phyloP scores from a whole-genome alignment of 2,888 invertebrate species.

The Saturnia japonica region DNA sequence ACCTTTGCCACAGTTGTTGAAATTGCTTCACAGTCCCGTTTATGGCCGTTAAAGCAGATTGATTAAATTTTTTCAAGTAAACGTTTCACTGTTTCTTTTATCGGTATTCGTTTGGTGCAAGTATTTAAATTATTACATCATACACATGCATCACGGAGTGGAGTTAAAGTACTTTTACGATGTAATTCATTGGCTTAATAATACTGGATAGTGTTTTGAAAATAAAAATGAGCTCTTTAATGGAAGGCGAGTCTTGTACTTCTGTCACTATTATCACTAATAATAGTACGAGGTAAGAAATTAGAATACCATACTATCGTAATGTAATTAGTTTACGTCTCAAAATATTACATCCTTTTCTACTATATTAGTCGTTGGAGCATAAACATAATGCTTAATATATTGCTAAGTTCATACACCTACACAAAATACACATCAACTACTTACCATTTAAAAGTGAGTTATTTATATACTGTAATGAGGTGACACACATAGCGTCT shows the following conservation, averaged over 20 bases:
- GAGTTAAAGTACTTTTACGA: constrained; percentile 30
- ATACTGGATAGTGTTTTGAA: constrained; percentile 34
- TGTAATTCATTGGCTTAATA: constrained; percentile 53
- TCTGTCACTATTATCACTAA: constrained; percentile 33
- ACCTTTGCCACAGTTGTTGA: constrained; percentile 24
- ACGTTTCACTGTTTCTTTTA: constrained; percentile 50
- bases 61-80: constrained; percentile 42
- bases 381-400: neutral
- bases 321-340: neutral
- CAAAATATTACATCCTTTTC: neutral
- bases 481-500: no score
- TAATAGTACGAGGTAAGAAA: constrained; percentile 36
- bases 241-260: constrained; percentile 51
- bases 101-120: constrained; percentile 69
- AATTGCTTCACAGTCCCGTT: constrained; percentile 23
- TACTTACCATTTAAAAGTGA: no score
- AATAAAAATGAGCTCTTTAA: constrained; percentile 46
- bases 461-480: no score
- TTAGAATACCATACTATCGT: constrained; percentile 20
- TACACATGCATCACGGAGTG: constrained; percentile 46
- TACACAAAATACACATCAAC: no score
- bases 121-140: constrained; percentile 70
- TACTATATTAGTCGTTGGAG: neutral
- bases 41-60: constrained; percentile 31
- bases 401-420: no score